Percentiles rank a stretch among this genome's conserved stretches.
These are phyloP conservation scores for Pagrus major DNA, from an alignment of 2,113 vertebrate genomes.

Conservation along the genomic window DNA sequence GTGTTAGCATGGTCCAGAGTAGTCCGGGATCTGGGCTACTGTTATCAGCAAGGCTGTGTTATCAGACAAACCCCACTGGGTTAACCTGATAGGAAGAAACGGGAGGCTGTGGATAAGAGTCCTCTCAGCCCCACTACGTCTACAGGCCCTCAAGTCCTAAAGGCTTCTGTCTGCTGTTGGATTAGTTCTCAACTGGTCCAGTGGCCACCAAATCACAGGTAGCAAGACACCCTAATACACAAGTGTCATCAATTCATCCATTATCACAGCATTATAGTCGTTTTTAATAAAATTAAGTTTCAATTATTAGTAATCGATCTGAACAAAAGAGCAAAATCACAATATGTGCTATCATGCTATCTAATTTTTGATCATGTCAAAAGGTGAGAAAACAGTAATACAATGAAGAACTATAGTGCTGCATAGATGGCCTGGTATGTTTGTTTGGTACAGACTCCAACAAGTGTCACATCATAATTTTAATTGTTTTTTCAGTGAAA, in stretches of 20 bases:
- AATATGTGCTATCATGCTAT: too few species aligned
- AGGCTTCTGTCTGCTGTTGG: conserved; percentile 41
- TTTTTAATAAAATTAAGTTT: too few species aligned
- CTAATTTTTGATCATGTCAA: too few species aligned
- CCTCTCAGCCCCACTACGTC: conserved; percentile 67
- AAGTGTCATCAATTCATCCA: conserved; percentile 14
- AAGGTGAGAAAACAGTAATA: too few species aligned
- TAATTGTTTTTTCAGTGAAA: too few species aligned
- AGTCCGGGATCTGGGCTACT: conserved; percentile 54
- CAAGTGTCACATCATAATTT: too few species aligned
- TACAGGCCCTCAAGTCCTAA: conserved; percentile 34
- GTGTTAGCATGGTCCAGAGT: conserved; percentile 54
- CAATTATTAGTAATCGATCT: too few species aligned
- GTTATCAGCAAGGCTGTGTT: conserved; percentile 76
- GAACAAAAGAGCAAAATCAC: too few species aligned
- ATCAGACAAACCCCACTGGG: conserved; percentile 79
- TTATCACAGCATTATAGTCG: background rate
- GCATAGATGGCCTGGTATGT: too few species aligned
- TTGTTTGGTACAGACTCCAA: too few species aligned
- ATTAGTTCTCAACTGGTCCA: conserved; percentile 37
- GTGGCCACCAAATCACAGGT: conserved; percentile 9
- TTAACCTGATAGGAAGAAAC: conserved; percentile 68
- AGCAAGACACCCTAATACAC: conserved; percentile 55
- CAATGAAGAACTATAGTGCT: too few species aligned
- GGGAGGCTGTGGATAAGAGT: conserved; percentile 70